Evolutionary conservation across 2,888 invertebrate genomes (phyloP).

Genomic region (Nomada ruficornis): DNA sequence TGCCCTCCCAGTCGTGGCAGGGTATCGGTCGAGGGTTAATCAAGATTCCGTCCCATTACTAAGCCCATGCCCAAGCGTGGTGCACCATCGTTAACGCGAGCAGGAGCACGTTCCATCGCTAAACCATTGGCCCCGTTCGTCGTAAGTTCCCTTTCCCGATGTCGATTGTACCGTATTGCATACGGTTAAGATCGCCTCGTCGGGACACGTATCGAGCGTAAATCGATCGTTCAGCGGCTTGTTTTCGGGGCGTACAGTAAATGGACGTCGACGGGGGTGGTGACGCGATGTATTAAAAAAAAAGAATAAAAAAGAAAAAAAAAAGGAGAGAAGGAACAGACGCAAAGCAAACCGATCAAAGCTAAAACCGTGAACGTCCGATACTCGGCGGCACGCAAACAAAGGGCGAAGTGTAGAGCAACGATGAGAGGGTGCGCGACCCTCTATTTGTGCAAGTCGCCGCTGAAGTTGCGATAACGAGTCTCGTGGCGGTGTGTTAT

Average conservation of each 20-base stretch:
- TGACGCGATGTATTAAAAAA: no score
- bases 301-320: not conserved
- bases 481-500: conserved; percentile 35
- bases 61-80: conserved; percentile 1
- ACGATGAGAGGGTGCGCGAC: not conserved
- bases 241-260: not conserved
- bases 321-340: not conserved
- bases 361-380: conserved; percentile 27
- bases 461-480: conserved; percentile 61
- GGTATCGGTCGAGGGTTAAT: conserved; percentile 15
- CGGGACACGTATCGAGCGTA: conserved; percentile 4
- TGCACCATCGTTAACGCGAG: conserved; percentile 7
- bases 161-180: not conserved
- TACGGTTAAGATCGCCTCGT: not conserved
- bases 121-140: conserved; percentile 12
- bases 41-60: conserved; percentile 1
- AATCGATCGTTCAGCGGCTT: conserved; percentile 20
- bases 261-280: not conserved
- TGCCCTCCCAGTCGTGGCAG: not conserved
- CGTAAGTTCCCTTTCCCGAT: not conserved
- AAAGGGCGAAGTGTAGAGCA: conserved; percentile 34
- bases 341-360: conserved; percentile 26
- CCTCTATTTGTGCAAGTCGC: conserved; percentile 58
- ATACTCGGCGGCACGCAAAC: conserved; percentile 39
- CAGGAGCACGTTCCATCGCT: conserved; percentile 3